Evolutionary conservation across 2,888 invertebrate species (phyloP).

Genomic region (Xanthorhoe spadicearia): DNA sequence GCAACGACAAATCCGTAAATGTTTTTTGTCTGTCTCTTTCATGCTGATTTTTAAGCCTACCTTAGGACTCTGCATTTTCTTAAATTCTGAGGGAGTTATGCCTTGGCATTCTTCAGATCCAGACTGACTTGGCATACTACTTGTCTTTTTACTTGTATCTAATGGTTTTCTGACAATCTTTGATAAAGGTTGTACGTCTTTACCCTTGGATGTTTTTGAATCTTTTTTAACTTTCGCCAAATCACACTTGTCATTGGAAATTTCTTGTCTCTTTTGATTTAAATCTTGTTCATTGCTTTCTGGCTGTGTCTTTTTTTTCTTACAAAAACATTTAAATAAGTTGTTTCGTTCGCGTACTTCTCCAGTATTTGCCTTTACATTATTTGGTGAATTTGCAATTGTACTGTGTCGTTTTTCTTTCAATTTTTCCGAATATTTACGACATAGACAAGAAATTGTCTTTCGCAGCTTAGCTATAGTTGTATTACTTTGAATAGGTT

Average conservation of each 20-base stretch:
- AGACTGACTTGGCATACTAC: slow-evolving; percentile 15
- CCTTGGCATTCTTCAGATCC: slow-evolving; percentile 10
- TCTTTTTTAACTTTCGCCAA: not conserved
- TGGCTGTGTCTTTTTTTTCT: not conserved
- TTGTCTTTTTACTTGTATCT: slow-evolving; percentile 8
- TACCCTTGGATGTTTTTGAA: slow-evolving; percentile 7
- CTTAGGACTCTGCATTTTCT: not conserved
- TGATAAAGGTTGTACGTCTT: not conserved
- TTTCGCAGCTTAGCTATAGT: slow-evolving; percentile 36
- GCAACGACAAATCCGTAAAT: slow-evolving; percentile 22
- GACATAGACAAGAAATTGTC: slow-evolving; percentile 36
- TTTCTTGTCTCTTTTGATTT: not conserved
- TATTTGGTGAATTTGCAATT: slow-evolving; percentile 1
- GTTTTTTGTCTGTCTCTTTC: slow-evolving; percentile 5
- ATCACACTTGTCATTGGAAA: slow-evolving; percentile 1
- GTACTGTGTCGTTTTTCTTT: slow-evolving; percentile 13
- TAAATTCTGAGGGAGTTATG: not conserved
- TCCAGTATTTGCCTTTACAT: slow-evolving; percentile 20
- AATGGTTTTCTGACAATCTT: slow-evolving; percentile 10
- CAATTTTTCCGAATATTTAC: slow-evolving; percentile 42
- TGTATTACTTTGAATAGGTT: slow-evolving; percentile 17
- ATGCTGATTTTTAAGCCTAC: slow-evolving; percentile 2
- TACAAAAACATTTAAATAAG: slow-evolving; percentile 49
- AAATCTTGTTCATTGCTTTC: slow-evolving; percentile 3
- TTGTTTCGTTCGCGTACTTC: slow-evolving; percentile 37